Evolutionary conservation across 2,797 vertebrate genomes (phyloP), one percentile per base, ranked within the genome.

Genomic region (Petrocephalus schoutedeni): DNA sequence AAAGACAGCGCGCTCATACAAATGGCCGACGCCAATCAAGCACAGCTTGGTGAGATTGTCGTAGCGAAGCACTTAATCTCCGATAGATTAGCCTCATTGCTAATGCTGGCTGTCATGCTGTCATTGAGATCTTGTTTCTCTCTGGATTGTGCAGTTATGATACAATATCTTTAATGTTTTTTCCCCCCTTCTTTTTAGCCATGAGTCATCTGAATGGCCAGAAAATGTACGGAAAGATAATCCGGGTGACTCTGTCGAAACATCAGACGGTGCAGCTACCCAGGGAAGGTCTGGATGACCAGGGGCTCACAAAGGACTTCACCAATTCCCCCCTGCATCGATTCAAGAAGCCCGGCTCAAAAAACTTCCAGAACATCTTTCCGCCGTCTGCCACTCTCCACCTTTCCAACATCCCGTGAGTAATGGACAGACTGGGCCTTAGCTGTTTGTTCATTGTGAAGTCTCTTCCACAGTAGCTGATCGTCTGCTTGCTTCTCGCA

Each of bases 201-300:
- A 99, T 99, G 98, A 99, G 98, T 92, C 98, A 99, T 93, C 95
- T 99, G 92, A 99, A 99, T 74, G 98, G 98, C 85, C 98, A 99
- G 91, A 99, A 99, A 95, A 98, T 99, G 95, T 98, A 97, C 89
- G 98, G 98, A 23, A 99, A 99, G 94, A 98, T 99, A 91, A 98
- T 99, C 94, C 96, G 98, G 80, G 98, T 99, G 93, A 99, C 98
- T 0, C 95, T 99, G 90, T 99, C 98, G 32, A 99, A 99, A 86
- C 98, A 99, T 93, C 98, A 99, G 87, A 99, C 98, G 7, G 98
- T 99, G 86, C 98, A 98, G 88, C 94, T 99, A 93, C 98, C 98
- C 93, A 95, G 98, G 87, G 98, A 99, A 93, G 98, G 98, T 6
- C 94, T 99, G 91, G 98, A 99, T 91, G 98, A 99, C 93, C 98